A percentile compares a stretch with the other conserved stretches of the same genome.
Conservation (phyloP, 2,888 invertebrate species). For the Epistrophe grossulariae region DNA sequence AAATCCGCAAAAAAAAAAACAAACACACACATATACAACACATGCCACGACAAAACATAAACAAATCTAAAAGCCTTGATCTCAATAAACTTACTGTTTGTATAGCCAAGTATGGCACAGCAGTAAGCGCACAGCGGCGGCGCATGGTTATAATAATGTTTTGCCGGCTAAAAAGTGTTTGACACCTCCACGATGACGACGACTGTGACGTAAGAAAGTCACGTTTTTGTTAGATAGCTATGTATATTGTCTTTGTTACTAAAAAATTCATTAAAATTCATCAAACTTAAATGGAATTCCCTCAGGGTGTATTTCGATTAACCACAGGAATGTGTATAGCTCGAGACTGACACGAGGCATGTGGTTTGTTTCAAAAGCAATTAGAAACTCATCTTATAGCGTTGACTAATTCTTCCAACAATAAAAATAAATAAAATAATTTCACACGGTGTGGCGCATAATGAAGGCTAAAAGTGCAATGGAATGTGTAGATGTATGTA, state of each 20-base stretch:
- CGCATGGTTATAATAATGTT: not conserved
- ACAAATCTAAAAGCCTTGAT: constrained; percentile 66
- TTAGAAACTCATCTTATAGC: constrained; percentile 50
- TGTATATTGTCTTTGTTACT: not conserved
- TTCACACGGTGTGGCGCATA: constrained; percentile 16
- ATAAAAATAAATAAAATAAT: constrained; percentile 64
- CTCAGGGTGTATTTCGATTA: constrained; percentile 23
- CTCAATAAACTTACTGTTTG: constrained; percentile 44
- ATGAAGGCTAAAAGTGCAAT: not conserved
- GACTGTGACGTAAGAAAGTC: not conserved
- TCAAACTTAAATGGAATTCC: constrained; percentile 18
- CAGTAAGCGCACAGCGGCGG: not conserved
- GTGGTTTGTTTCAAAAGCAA: constrained; percentile 51
- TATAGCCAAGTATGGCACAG: constrained; percentile 26
- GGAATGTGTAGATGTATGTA: not conserved
- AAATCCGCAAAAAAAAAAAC: constrained; percentile 43
- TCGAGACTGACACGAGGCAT: constrained; percentile 28
- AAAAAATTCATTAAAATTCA: constrained; percentile 23
- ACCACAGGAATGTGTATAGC: constrained; percentile 1
- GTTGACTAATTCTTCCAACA: constrained; percentile 45
- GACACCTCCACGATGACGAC: constrained; percentile 25
- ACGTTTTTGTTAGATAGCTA: not conserved
- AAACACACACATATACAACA: not conserved
- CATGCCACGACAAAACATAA: constrained; percentile 31
- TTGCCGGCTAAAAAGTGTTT: constrained; percentile 37